Evolutionary conservation across 2,888 invertebrate genomes (phyloP).

Genomic region (Aromia moschata): DNA sequence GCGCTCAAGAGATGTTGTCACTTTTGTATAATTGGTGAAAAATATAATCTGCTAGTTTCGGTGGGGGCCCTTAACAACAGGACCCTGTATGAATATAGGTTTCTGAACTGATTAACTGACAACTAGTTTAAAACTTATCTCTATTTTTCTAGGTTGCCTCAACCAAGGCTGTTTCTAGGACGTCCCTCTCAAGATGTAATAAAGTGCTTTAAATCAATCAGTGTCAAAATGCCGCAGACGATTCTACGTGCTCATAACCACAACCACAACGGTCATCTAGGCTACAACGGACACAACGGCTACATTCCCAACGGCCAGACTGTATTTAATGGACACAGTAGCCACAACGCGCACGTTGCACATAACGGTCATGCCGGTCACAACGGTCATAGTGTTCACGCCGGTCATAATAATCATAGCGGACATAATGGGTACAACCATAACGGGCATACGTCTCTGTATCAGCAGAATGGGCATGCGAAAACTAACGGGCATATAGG

Average conservation of each 20-base stretch:
- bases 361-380: conserved; percentile 46
- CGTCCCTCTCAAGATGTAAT: conserved; percentile 5
- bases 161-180: neutral
- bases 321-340: no score
- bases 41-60: no score
- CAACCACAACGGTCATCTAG: conserved; percentile 44
- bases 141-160: no score
- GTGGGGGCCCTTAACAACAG: no score
- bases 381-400: conserved; percentile 44
- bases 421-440: conserved; percentile 38
- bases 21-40: no score
- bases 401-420: conserved; percentile 41
- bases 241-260: conserved; percentile 46
- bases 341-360: conserved; percentile 47
- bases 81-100: no score
- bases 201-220: no score
- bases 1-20: no score
- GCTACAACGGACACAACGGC: conserved; percentile 44
- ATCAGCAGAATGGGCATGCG: conserved; percentile 48
- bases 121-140: no score
- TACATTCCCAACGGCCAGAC: conserved; percentile 37
- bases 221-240: conserved; percentile 51
- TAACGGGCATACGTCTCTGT: conserved; percentile 42
- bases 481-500: conserved; percentile 58
- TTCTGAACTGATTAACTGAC: no score